Evolutionary conservation across 1,140 invertebrate genomes (phyloP).

Genomic region (Spodoptera frugiperda): DNA sequence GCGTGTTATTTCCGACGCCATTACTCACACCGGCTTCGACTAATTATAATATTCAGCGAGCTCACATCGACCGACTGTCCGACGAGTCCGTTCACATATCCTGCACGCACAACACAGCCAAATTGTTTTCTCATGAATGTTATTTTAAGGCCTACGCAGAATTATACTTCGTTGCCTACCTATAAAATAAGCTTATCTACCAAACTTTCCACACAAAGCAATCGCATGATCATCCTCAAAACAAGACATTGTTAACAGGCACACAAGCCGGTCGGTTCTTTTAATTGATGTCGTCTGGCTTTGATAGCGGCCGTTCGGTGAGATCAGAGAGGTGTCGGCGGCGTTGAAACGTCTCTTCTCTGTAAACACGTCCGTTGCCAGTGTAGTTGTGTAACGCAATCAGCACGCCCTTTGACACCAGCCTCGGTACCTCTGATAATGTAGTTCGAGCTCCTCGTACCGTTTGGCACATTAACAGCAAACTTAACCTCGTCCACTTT

Average conservation of each 20-base stretch:
- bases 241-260: conserved; percentile 33
- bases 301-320: conserved; percentile 61
- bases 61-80: conserved; percentile 80
- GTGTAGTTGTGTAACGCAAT: conserved; percentile 66
- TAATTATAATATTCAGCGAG: conserved; percentile 83
- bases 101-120: conserved; percentile 31
- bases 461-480: conserved; percentile 32
- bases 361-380: conserved; percentile 63
- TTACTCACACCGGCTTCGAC: conserved; percentile 83
- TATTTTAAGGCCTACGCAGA: conserved; percentile 30
- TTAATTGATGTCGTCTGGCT: conserved; percentile 64
- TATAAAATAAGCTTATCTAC: neutral
- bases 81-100: conserved; percentile 50
- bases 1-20: conserved; percentile 83
- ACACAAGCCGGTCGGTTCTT: conserved; percentile 54
- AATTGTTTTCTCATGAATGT: conserved; percentile 37
- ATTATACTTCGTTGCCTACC: neutral
- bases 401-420: conserved; percentile 75
- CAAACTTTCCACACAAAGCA: conserved; percentile 35
- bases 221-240: conserved; percentile 30
- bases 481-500: conserved; percentile 34
- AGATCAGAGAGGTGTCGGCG: conserved; percentile 73
- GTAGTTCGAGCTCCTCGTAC: conserved; percentile 33
- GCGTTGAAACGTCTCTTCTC: conserved; percentile 58
- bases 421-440: conserved; percentile 62